Conservation (phyloP, 35 echinoderm and acorn worm genomes). For the Ophioderma brevispina region DNA sequence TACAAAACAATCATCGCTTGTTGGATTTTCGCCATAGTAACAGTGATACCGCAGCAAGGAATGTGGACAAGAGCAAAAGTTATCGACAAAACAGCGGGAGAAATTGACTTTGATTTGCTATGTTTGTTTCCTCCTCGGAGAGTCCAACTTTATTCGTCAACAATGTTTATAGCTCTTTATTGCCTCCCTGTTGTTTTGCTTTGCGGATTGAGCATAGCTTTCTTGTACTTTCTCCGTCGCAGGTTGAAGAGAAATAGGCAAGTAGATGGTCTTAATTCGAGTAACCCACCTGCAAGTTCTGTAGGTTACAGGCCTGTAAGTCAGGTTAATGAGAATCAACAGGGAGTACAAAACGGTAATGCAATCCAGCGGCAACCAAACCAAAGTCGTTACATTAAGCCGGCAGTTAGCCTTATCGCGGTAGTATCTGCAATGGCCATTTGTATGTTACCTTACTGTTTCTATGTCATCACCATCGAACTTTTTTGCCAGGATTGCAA, state of each 20-base stretch:
- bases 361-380: not conserved
- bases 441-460: not conserved
- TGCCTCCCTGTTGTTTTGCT: not conserved
- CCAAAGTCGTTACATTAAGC: not conserved
- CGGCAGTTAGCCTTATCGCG: not conserved
- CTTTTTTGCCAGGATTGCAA: not conserved
- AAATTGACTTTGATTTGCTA: not conserved
- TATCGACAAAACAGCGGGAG: not conserved
- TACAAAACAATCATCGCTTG: constrained; percentile 10
- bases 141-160: not conserved
- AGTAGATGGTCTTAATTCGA: not conserved
- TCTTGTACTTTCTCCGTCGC: not conserved
- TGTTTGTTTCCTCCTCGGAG: constrained; percentile 21
- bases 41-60: not conserved
- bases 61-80: not conserved
- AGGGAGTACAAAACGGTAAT: not conserved
- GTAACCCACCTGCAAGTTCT: too few species aligned
- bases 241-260: not conserved
- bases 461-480: not conserved
- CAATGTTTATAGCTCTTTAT: not conserved
- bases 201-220: not conserved
- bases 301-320: not conserved
- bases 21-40: constrained; percentile 5
- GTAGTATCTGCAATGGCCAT: not conserved
- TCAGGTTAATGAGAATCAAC: not conserved